phyloP scores from a whole-genome alignment of 2,888 invertebrate species.

The Pristionchus exspectatus region DNA sequence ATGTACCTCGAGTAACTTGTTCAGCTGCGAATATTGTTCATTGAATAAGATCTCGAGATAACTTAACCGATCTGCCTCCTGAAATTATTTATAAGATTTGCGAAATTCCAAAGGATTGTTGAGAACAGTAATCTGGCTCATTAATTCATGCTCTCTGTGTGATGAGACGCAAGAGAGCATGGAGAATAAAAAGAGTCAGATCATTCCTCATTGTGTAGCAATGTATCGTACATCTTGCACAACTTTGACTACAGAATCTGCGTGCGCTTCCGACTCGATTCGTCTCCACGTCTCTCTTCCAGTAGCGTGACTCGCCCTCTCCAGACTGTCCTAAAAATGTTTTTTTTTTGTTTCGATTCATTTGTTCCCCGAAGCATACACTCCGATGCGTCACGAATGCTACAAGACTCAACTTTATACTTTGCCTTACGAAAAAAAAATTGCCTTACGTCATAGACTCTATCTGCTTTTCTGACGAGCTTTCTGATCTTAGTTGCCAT shows the following conservation, averaged over 20 bases:
- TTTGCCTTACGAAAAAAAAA: neutral
- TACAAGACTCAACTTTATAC: neutral
- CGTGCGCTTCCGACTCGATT: neutral
- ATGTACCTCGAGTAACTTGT: constrained; percentile 14
- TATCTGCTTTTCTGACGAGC: constrained; percentile 3
- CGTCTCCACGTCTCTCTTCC: neutral
- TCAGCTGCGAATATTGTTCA: constrained; percentile 11
- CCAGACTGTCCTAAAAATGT: neutral
- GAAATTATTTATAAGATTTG: neutral
- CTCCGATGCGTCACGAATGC: too few relatives aligned
- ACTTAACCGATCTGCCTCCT: neutral
- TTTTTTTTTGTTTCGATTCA: too few relatives aligned
- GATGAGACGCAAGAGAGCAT: too few relatives aligned
- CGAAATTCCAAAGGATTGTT: too few relatives aligned
- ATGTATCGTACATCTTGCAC: neutral
- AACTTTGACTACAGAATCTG: neutral
- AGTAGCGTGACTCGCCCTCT: neutral
- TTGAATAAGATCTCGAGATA: neutral
- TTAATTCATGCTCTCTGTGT: too few relatives aligned
- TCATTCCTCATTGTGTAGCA: too few relatives aligned
- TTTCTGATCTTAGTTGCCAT: constrained; percentile 4
- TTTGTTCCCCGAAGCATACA: too few relatives aligned
- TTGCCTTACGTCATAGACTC: neutral
- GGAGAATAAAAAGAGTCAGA: too few relatives aligned
- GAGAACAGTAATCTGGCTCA: too few relatives aligned